These are phyloP conservation scores for Eupithecia vulgata DNA, from an alignment of 2,888 invertebrate species.

Conservation along the genomic window DNA sequence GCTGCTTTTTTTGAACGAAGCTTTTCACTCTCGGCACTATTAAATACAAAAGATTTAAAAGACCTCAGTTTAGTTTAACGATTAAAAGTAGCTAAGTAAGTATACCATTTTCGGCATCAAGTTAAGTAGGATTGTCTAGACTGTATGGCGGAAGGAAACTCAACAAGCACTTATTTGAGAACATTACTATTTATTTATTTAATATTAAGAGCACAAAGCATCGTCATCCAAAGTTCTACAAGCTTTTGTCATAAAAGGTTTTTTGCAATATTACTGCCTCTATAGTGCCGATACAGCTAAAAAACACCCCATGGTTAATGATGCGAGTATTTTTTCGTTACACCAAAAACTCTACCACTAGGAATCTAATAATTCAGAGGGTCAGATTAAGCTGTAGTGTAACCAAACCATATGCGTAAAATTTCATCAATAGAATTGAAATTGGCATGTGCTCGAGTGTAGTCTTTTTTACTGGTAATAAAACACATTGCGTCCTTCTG, in stretches of 20 bases:
- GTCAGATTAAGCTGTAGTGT: slow-evolving; percentile 51
- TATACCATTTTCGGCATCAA: not conserved
- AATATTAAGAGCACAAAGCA: too few relatives aligned
- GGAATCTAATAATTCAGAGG: slow-evolving; percentile 52
- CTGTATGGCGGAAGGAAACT: not conserved
- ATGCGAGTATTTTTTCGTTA: slow-evolving; percentile 42
- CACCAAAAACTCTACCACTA: slow-evolving; percentile 46
- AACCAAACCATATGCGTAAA: slow-evolving; percentile 60
- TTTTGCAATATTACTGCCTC: slow-evolving; percentile 40
- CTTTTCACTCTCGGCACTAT: not conserved
- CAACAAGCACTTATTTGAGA: too few relatives aligned
- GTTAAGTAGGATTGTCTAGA: not conserved
- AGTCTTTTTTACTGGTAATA: slow-evolving; percentile 50
- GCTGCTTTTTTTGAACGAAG: not conserved
- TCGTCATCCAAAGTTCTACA: not conserved
- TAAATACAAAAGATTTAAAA: not conserved
- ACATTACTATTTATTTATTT: too few relatives aligned
- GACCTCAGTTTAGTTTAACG: not conserved
- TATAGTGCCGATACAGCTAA: slow-evolving; percentile 36
- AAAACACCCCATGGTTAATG: slow-evolving; percentile 30
- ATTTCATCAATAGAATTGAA: slow-evolving; percentile 51
- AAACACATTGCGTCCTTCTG: slow-evolving; percentile 38
- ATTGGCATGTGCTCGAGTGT: slow-evolving; percentile 63
- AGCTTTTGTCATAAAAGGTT: slow-evolving; percentile 17
- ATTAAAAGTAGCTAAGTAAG: not conserved